Base-by-base conservation (phyloP, 2,113 vertebrate species). In the Antennarius striatus region DNA sequence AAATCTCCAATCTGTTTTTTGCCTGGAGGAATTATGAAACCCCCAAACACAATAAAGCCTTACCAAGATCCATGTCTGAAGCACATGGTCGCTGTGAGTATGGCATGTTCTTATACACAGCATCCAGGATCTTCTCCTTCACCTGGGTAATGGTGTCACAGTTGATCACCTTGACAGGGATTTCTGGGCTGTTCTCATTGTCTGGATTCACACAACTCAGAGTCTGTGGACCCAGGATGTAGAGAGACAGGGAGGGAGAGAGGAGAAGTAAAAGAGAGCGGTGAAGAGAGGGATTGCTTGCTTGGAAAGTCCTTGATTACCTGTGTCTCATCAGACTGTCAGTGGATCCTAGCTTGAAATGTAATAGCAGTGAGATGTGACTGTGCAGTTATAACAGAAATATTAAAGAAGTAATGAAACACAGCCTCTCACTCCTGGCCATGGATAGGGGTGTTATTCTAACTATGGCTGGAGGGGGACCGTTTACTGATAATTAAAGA, bases 91-190 rank as follows among this genome's bases (percentile, higher is more conserved):
- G 82, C 78, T 96, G 95, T 3, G 96, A 98, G 59, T 93, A 98
- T 0, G 96, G 95, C 61, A 95, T 95, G 0, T 98, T 98, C 84
- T 98, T 98, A 69, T 96, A 97, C 1, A 96, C 92, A 0, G 95
- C 94, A 2, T 98, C 96, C 1, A 98, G 93, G 80, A 98, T 96
- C 91, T 98, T 98, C 90, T 98, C 96, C 84, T 98, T 98, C 68
- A 96, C 95, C 32, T 98, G 96, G 1, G 95, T 96, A 84, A 98
- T 93, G 81, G 96, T 97, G 85, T 98, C 96, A 14, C 96, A 98
- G 92, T 98, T 97, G 28, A 98, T 85, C 81, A 94, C 96, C 85
- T 98, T 98, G 81, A 98, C 95, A 0, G 95, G 95, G 89, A 96
- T 95, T 89, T 98, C 96, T 0, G 95, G 95, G 51, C 95, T 98